These are phyloP conservation scores for Agapornis canus DNA, from an alignment of 2,797 vertebrate species.

Conservation along the genomic window DNA sequence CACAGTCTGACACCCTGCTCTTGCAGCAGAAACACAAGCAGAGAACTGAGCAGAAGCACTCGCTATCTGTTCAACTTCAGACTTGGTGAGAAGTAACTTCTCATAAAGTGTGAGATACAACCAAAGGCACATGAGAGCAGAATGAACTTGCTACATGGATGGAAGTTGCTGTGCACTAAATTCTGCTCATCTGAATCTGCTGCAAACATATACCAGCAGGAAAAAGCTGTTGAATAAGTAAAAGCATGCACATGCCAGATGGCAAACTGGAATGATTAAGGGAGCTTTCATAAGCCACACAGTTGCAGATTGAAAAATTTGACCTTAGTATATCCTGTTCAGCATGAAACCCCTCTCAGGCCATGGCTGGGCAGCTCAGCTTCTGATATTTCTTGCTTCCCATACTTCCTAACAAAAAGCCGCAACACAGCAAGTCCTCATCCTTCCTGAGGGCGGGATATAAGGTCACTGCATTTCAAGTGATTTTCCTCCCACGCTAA, in stretches of 20 bases:
- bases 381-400: background rate
- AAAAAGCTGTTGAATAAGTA: background rate
- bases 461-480: background rate
- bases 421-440: fast-evolving
- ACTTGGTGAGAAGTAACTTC: background rate
- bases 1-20: background rate
- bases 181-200: background rate
- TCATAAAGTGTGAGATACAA: background rate
- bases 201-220: background rate
- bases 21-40: background rate
- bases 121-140: background rate
- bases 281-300: background rate
- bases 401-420: background rate
- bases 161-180: background rate
- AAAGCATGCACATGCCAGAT: constrained; percentile 30
- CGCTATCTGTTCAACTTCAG: background rate
- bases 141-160: background rate
- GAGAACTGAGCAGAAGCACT: background rate
- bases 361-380: background rate
- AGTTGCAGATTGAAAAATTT: background rate
- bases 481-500: background rate
- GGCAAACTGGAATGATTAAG: background rate
- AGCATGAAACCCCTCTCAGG: background rate
- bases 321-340: background rate
- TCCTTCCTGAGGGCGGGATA: background rate